Conservation (phyloP, 2,113 vertebrate genomes). For the Pica pica region DNA sequence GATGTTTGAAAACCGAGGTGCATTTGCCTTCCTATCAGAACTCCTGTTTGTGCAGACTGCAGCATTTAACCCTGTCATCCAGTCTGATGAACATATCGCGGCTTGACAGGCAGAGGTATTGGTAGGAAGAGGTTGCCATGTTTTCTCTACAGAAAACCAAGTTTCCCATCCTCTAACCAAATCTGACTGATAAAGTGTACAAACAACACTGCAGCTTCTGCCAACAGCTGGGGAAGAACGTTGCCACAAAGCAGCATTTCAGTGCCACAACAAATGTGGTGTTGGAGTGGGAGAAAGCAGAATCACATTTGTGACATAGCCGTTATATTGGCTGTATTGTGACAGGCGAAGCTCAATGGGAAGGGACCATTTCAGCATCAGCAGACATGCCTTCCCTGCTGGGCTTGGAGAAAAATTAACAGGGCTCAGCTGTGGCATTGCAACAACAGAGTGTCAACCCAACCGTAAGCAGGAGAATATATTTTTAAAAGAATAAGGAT, state of each 20-base stretch:
- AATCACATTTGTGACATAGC: constrained; percentile 42
- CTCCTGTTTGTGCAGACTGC: constrained; percentile 5
- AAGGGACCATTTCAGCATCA: constrained; percentile 35
- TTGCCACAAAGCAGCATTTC: background rate
- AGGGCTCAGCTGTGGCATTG: constrained; percentile 47
- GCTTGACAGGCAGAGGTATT: background rate
- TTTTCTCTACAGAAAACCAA: background rate
- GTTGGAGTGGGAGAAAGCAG: background rate
- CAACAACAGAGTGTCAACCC: background rate
- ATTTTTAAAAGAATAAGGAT: background rate
- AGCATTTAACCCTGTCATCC: background rate
- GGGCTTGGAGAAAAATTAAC: constrained; percentile 56
- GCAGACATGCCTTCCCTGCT: constrained; percentile 7
- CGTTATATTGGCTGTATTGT: constrained; percentile 32
- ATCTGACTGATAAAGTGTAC: background rate
- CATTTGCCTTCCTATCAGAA: background rate
- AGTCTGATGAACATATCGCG: background rate
- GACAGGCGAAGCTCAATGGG: constrained; percentile 35
- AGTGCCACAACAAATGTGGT: constrained; percentile 40
- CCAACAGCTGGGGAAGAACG: background rate
- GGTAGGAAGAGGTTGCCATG: background rate
- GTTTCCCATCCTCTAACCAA: background rate
- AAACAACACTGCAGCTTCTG: background rate
- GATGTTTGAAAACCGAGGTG: background rate
- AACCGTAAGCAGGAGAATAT: background rate